Conservation (phyloP, 2,888 invertebrate species). For the Mimachlamys varia region DNA sequence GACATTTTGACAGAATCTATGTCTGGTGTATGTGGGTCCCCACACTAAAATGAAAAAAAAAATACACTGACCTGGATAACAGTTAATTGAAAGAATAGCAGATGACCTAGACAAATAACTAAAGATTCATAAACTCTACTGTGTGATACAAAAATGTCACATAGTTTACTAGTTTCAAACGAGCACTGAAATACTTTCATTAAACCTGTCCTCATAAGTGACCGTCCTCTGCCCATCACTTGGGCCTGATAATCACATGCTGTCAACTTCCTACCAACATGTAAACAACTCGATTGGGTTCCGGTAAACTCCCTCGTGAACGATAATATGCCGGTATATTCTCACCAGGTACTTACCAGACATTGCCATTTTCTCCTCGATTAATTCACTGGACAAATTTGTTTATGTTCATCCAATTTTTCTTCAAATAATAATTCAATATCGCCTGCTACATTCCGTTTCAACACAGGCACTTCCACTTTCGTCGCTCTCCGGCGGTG, state of each 20-base stretch:
- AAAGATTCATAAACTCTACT: too few species aligned
- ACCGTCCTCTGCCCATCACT: conserved; percentile 1
- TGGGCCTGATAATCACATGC: not conserved
- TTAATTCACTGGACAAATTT: not conserved
- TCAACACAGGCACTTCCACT: not conserved
- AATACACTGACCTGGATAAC: too few species aligned
- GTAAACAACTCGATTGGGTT: conserved; percentile 15
- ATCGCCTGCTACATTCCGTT: not conserved
- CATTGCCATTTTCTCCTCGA: conserved; percentile 7
- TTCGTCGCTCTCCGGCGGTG: not conserved
- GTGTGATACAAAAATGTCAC: too few species aligned
- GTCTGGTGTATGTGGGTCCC: too few species aligned
- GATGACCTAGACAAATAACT: too few species aligned
- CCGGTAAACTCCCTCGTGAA: conserved; percentile 15
- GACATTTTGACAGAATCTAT: too few species aligned
- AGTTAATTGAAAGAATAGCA: too few species aligned
- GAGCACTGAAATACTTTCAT: too few species aligned
- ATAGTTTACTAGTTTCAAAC: too few species aligned
- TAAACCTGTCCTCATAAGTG: not conserved
- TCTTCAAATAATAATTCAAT: not conserved
- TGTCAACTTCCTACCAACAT: conserved; percentile 12
- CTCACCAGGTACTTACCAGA: not conserved
- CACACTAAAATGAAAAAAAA: too few species aligned
- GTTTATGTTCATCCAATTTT: not conserved
- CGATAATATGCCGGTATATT: not conserved